Conservation (phyloP, 2,113 vertebrate genomes). For the Spermophilus dauricus region DNA sequence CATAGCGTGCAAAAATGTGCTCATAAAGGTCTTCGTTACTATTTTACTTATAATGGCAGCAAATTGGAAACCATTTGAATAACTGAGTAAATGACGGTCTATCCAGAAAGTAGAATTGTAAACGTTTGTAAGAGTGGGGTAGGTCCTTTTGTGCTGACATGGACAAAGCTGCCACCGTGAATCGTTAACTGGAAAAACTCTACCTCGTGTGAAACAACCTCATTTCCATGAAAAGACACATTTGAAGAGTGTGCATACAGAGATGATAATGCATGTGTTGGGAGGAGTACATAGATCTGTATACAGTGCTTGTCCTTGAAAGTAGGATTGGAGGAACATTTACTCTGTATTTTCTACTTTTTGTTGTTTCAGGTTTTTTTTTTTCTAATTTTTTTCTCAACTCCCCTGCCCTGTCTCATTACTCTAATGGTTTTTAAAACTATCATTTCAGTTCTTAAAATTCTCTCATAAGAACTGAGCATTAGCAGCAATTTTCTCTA, state of each 20-base stretch:
- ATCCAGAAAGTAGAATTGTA: neutral
- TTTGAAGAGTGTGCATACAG: neutral
- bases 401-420: neutral
- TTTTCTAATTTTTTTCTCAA: neutral
- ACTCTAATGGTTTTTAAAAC: neutral
- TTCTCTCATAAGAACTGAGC: conserved; percentile 23
- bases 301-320: neutral
- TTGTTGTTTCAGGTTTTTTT: neutral
- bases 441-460: conserved; percentile 52
- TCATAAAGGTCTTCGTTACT: neutral
- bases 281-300: neutral
- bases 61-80: neutral
- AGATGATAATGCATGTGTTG: neutral
- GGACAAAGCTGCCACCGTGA: neutral
- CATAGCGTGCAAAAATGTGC: neutral
- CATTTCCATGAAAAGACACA: neutral
- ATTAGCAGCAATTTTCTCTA: conserved; percentile 43
- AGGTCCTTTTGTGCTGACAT: neutral
- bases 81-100: neutral
- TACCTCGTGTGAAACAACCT: neutral
- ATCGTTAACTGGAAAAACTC: conserved; percentile 20
- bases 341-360: neutral
- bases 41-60: neutral
- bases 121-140: neutral
- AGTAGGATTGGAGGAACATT: neutral